Percentiles rank a stretch among this genome's conserved stretches.
phyloP scores from a whole-genome alignment of 2,888 invertebrate genomes.

The Calameuta idolon region DNA sequence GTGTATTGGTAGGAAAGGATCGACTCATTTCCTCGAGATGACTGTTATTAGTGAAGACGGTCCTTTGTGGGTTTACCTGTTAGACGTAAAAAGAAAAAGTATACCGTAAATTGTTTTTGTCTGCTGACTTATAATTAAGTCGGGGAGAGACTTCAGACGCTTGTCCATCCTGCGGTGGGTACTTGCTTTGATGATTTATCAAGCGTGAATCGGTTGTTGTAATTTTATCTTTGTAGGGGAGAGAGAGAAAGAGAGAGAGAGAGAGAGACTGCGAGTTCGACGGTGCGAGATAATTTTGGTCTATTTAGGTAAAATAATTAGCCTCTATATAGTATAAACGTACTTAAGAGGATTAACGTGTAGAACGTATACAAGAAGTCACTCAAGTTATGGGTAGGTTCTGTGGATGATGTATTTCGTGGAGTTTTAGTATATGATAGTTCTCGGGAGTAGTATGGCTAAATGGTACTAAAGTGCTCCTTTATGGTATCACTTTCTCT shows the following conservation, averaged over 20 bases:
- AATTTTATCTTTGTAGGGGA: neutral
- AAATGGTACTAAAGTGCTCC: neutral
- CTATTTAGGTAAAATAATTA: neutral
- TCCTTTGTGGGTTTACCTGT: neutral
- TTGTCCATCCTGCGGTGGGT: neutral
- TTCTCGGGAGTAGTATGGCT: neutral
- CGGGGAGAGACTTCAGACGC: neutral
- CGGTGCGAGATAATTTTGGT: neutral
- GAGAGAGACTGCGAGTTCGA: neutral
- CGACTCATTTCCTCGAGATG: neutral
- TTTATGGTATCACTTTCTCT: neutral
- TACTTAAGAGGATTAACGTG: neutral
- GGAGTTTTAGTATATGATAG: neutral
- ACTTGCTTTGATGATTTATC: neutral
- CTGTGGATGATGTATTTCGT: too few relatives aligned
- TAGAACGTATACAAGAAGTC: neutral
- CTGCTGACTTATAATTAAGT: neutral
- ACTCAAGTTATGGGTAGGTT: neutral
- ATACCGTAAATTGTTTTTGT: neutral
- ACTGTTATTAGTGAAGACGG: neutral
- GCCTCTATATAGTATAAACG: neutral
- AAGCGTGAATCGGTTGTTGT: neutral
- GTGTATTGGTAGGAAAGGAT: neutral
- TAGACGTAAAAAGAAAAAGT: neutral
- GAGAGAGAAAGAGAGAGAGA: neutral